Evolutionary conservation across 1,140 invertebrate species (phyloP).

Genomic region (Frieseomelitta varia): DNA sequence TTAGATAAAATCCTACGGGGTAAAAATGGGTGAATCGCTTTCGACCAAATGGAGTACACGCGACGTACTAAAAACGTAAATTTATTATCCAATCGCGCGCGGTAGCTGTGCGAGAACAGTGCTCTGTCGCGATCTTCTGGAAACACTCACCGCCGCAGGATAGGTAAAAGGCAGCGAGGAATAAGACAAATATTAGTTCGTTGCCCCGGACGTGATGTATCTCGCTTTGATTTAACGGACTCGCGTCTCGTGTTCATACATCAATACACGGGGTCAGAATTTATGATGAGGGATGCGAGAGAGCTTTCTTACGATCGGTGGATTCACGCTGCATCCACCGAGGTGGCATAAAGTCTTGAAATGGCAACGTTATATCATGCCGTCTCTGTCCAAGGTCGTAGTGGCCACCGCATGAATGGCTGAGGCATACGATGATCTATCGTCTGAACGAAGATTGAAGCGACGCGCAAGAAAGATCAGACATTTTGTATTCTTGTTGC

Average conservation of each 20-base stretch:
- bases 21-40: not conserved
- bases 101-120: no score
- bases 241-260: constrained; percentile 31
- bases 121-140: not conserved
- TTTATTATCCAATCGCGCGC: constrained; percentile 29
- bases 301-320: constrained; percentile 24
- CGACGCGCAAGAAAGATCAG: not conserved
- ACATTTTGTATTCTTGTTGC: not conserved
- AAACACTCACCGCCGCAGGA: not conserved
- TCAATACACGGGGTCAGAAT: constrained; percentile 29
- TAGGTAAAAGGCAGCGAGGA: not conserved
- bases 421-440: not conserved
- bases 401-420: not conserved
- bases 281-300: constrained; percentile 33
- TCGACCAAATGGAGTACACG: not conserved
- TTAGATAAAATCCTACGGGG: not conserved
- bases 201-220: not conserved
- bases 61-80: constrained; percentile 23
- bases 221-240: constrained; percentile 21
- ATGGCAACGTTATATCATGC: constrained; percentile 21
- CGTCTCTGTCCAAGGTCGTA: not conserved
- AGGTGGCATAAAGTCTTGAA: not conserved
- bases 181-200: constrained; percentile 8
- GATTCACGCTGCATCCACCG: not conserved
- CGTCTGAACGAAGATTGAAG: not conserved